Conservation (phyloP, 2,797 vertebrate species). For the Sciaenops ocellatus region DNA sequence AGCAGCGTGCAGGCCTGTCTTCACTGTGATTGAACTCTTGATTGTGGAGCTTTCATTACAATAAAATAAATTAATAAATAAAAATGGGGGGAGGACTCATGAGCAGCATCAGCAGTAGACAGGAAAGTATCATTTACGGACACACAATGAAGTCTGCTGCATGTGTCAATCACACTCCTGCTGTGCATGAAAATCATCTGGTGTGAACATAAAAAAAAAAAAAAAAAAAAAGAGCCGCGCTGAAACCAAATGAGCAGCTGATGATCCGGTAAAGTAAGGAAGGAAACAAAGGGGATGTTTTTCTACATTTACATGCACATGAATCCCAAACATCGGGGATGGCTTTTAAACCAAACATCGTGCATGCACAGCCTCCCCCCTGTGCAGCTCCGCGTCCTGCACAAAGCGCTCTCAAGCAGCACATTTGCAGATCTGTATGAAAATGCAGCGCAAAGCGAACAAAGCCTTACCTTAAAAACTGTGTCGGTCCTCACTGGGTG, state of each 20-base stretch:
- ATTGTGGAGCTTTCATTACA: neutral
- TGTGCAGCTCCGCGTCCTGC: slow-evolving; percentile 33
- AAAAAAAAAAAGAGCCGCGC: neutral
- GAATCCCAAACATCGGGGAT: neutral
- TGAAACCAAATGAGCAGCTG: slow-evolving; percentile 6
- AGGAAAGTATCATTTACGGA: slow-evolving; percentile 6
- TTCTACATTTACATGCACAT: neutral
- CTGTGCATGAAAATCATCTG: neutral
- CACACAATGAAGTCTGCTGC: slow-evolving; percentile 3
- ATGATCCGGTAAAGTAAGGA: slow-evolving; percentile 10
- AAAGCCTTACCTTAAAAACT: slow-evolving; percentile 76
- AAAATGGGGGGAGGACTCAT: neutral
- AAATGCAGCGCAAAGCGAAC: slow-evolving; percentile 64
- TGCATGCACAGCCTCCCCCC: slow-evolving; percentile 39
- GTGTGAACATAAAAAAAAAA: too few species aligned
- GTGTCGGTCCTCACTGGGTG: slow-evolving; percentile 59
- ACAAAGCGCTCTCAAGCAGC: slow-evolving; percentile 62
- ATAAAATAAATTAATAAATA: too few species aligned
- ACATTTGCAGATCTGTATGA: slow-evolving; percentile 40
- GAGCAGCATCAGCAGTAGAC: neutral
- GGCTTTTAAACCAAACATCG: neutral
- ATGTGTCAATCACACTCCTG: slow-evolving; percentile 6
- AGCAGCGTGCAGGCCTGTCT: slow-evolving; percentile 55
- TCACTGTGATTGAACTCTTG: slow-evolving; percentile 46
- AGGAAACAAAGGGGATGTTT: slow-evolving; percentile 29